These are phyloP conservation scores for Xenus cinereus DNA, from an alignment of 2,113 vertebrate genomes.

Conservation along the genomic window DNA sequence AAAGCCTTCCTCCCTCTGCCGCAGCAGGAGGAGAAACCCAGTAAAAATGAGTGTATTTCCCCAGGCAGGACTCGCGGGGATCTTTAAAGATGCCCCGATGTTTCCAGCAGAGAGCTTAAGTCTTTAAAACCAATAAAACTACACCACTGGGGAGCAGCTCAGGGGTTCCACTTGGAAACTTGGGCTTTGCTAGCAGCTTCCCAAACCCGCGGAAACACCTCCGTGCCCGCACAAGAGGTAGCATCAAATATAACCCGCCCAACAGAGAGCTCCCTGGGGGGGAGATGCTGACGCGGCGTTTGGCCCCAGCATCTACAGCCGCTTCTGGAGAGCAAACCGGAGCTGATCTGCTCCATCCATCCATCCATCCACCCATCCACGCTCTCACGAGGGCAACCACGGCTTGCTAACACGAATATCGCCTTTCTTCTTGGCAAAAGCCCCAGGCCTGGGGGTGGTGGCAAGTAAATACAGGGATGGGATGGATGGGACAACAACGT, in stretches of 20 bases:
- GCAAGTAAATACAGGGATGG: neutral
- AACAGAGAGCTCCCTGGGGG: neutral
- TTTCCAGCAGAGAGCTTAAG: neutral
- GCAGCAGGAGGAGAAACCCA: neutral
- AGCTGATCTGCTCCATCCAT: neutral
- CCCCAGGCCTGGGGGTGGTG: neutral
- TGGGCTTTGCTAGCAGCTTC: neutral
- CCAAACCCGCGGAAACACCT: neutral
- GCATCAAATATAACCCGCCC: accelerated
- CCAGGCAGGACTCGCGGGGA: neutral
- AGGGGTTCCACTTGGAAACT: neutral
- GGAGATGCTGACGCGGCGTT: accelerated
- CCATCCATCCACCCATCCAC: neutral
- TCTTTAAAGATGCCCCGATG: neutral
- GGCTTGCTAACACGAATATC: neutral
- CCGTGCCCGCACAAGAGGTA: neutral
- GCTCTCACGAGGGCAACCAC: accelerated
- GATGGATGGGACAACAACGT: neutral
- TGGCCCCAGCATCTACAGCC: neutral
- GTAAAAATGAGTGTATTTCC: neutral
- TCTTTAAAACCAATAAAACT: neutral
- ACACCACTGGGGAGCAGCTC: neutral
- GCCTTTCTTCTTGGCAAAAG: neutral
- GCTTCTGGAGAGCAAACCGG: neutral
- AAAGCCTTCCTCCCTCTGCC: neutral